Conservation (phyloP, 2,888 invertebrate genomes). For the Athalia rosae region DNA sequence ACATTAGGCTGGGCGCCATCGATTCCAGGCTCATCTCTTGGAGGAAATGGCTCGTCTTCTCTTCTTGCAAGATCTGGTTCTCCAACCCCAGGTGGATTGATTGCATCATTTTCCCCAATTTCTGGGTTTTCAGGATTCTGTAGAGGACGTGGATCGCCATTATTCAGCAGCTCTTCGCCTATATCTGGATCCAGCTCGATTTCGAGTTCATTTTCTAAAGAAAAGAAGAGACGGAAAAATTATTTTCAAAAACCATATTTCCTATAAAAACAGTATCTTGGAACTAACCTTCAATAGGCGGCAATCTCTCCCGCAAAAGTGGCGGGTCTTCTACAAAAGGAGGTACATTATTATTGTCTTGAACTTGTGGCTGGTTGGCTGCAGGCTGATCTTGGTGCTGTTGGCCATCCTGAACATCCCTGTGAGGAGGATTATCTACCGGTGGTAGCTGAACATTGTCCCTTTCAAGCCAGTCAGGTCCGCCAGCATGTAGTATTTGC, state of each 20-base stretch:
- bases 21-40: slow-evolving; percentile 60
- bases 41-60: slow-evolving; percentile 67
- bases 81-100: slow-evolving; percentile 74
- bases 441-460: slow-evolving; percentile 76
- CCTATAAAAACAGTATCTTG: neutral
- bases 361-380: slow-evolving; percentile 59
- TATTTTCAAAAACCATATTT: neutral
- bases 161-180: slow-evolving; percentile 22
- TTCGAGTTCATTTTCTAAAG: slow-evolving; percentile 24
- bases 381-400: slow-evolving; percentile 57
- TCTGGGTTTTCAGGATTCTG: slow-evolving; percentile 51
- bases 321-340: slow-evolving; percentile 70
- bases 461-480: slow-evolving; percentile 95
- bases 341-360: slow-evolving; percentile 72
- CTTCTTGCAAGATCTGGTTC: slow-evolving; percentile 57
- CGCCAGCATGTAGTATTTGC: slow-evolving; percentile 97
- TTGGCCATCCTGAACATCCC: slow-evolving; percentile 60
- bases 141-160: slow-evolving; percentile 8
- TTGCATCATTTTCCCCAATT: slow-evolving; percentile 50
- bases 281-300: slow-evolving; percentile 60
- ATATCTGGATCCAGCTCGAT: slow-evolving; percentile 1
- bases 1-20: slow-evolving; percentile 61
- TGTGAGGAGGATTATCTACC: slow-evolving; percentile 75
- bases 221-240: neutral
- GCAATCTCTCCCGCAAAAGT: slow-evolving; percentile 61